Evolutionary conservation across 1,140 invertebrate species (phyloP).

Genomic region (Drosophila sp.): DNA sequence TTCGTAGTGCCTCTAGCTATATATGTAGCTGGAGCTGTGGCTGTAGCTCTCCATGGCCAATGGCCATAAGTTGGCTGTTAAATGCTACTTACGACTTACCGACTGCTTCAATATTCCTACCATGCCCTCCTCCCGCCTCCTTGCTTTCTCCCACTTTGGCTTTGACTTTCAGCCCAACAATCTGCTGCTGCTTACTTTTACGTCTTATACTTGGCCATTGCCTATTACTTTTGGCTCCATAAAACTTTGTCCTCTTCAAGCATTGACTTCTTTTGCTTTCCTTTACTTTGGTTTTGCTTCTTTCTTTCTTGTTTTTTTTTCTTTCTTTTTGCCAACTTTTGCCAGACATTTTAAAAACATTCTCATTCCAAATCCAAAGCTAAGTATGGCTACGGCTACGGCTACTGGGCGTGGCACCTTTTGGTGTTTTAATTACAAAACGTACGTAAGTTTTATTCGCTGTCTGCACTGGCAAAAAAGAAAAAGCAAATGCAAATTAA

Average conservation of each 20-base stretch:
- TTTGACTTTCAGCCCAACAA: constrained; percentile 5
- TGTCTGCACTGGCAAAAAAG: constrained; percentile 29
- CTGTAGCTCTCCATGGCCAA: constrained; percentile 37
- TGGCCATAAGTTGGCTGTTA: constrained; percentile 78
- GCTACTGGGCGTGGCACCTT: constrained; percentile 69
- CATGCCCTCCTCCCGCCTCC: neutral
- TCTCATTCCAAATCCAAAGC: neutral
- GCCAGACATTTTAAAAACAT: constrained; percentile 67
- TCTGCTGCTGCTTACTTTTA: constrained; percentile 7
- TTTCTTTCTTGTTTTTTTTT: constrained; percentile 25
- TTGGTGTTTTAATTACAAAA: constrained; percentile 79
- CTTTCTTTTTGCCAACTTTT: constrained; percentile 49
- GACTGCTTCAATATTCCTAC: constrained; percentile 57
- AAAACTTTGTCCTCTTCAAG: constrained; percentile 76
- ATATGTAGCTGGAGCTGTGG: too few species aligned
- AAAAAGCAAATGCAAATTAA: constrained; percentile 72
- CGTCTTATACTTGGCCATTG: constrained; percentile 43
- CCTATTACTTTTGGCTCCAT: constrained; percentile 77
- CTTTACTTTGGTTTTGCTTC: constrained; percentile 49
- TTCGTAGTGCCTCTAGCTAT: neutral
- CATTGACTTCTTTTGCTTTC: constrained; percentile 71
- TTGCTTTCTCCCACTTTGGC: neutral
- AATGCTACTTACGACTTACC: constrained; percentile 78
- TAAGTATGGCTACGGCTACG: neutral
- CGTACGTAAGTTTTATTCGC: constrained; percentile 41